Base-by-base conservation (phyloP, 2,888 invertebrate species). In the Diaprepes abbreviatus region DNA sequence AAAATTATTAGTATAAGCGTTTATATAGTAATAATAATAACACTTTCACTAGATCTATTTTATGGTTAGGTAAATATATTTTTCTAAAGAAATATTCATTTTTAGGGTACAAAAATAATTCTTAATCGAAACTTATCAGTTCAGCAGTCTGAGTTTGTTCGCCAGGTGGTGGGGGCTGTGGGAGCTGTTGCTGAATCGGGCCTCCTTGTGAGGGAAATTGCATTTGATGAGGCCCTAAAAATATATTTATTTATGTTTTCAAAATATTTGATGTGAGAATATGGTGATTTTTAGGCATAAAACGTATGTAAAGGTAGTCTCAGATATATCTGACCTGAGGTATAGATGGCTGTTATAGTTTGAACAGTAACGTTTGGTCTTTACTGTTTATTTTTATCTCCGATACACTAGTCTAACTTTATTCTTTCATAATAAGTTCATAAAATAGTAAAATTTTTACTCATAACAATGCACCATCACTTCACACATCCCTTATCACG, bases 81-180 rank as follows among this genome's bases (percentile, higher is more conserved):
- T n/a, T n/a, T n/a, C n/a, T n/a, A n/a, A n/a, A n/a, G n/a, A n/a
- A n/a, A 24, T 24, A 24, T 24, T 24, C 24, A 28, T 50, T 50
- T n/a, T 36, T 35, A 54, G 24, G 6, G 33, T 35, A 16, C 4
- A 35, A 33, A 21, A 54, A 38, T 38, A 16, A 1, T 58, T n/a
- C 80, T 88, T 87, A 94, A 86, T 94, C 94, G 77, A 94, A 94
- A 80, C 91, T 91, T 74, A 94, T 94, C 35, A 94, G 86, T 84
- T 94, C 94, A 12, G 92, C 93, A 1, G 93, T 93, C 77, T 88
- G 87, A 0, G 88, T 85, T 48, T 86, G 85, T 16, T 81, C 81
- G 28, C 83, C 80, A 80, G 83, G 69, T 78, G 83, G 65, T 76
- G 81, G 66, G 19, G 21, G 17, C 14, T 65, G 62, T n/a, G 52